Base-by-base conservation (phyloP, 1,140 invertebrate species). In the Venturia canescens region DNA sequence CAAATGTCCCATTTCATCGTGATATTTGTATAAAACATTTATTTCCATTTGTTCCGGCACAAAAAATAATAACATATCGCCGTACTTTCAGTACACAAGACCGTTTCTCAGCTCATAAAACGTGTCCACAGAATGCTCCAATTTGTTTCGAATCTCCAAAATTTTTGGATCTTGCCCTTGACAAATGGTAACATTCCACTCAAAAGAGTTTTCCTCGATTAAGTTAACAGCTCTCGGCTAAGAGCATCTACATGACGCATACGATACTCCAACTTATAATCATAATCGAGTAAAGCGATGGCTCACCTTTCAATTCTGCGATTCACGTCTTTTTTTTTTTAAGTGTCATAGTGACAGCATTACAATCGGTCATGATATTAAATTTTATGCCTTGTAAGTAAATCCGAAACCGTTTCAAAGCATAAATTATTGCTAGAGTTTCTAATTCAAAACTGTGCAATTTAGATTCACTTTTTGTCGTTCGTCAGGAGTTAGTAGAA, bases 381-480 rank as follows among this genome's bases (percentile, higher is more conserved):
- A 84, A 85, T 9, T 81, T 60, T 29, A 82, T 82, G 16, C 85
- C 87, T 21, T 79, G 79, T 85, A 21, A 26, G 50, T 72, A 72
- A 21, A 72, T 50, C 26, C 70, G 70, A 44, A 72, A 72, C 3
- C 70, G 70, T 38, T 72, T 72, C 38, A 72, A 38, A 15, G 44
- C 70, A 13, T 72, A 72, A 50, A 72, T 72, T 72, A 94, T 89
- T 0, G 93, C 92, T 69, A 94, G 50, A 26, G 78, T 70, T 82
- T 91, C 89, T 6, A 91, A 66, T 78, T 90, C 88, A 80, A 89
- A 91, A n/a, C 86, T 89, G 11, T 83, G 83, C 79, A 88, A 91
- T 26, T 86, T 86, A 5, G 72, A 78, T 83, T 91, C 87, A 15
- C 86, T 81, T 16, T 87, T 82, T 23, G 80, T 81, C 9, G 89